These are phyloP conservation scores for Lophotis ruficrista DNA, from an alignment of 2,113 vertebrate genomes.

Conservation along the genomic window DNA sequence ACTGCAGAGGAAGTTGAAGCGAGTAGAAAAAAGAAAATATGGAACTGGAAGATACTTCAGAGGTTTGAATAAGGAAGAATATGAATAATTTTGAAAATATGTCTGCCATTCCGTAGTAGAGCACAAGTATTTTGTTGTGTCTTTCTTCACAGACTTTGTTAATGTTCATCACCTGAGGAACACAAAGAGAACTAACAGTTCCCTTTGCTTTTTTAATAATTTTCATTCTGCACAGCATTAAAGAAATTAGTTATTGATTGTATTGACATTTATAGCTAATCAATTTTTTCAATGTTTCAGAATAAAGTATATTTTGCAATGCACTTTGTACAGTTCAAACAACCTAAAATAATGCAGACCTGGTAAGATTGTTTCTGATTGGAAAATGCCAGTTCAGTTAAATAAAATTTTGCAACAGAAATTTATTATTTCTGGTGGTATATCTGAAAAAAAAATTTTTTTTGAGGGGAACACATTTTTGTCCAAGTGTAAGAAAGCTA, in stretches of 20 bases:
- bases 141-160: background rate
- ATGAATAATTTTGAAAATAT: background rate
- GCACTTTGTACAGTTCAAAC: background rate
- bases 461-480: background rate
- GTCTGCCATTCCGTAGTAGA: background rate
- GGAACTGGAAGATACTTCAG: background rate
- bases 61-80: background rate
- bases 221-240: slow-evolving; percentile 7
- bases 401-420: background rate
- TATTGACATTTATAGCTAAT: background rate
- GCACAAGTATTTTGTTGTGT: background rate
- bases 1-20: background rate
- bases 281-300: background rate
- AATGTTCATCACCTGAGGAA: background rate
- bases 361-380: background rate
- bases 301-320: background rate
- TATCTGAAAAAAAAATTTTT: background rate
- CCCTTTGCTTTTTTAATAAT: background rate
- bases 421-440: background rate
- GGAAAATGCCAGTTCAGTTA: background rate
- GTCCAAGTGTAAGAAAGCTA: background rate
- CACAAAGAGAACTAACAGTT: background rate
- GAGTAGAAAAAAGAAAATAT: background rate
- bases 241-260: slow-evolving; percentile 30
- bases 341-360: background rate